A percentile compares a stretch with the other conserved stretches of the same genome.
Evolutionary conservation across 2,888 invertebrate species (phyloP).

Genomic region (Cosmopolites sordidus): DNA sequence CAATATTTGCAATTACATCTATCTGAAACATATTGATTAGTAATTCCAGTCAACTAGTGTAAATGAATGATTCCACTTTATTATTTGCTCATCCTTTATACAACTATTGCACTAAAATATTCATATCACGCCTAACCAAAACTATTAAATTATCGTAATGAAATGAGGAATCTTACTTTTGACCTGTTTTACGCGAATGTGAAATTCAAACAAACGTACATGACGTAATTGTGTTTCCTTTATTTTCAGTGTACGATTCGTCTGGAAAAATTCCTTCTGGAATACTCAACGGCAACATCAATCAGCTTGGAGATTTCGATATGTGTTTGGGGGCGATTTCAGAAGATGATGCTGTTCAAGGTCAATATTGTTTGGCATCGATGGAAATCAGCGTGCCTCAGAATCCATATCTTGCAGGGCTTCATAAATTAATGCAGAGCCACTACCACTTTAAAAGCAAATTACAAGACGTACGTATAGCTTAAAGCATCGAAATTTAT

Average conservation of each 20-base stretch:
- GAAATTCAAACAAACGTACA: neutral
- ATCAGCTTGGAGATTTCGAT: conserved; percentile 48
- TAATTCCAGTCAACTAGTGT: neutral
- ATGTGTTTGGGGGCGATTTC: conserved; percentile 40
- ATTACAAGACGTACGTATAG: conserved; percentile 60
- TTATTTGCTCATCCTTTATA: neutral
- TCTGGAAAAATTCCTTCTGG: conserved; percentile 47
- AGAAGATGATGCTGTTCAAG: conserved; percentile 47
- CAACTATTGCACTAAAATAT: neutral
- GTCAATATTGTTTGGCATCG: conserved; percentile 64
- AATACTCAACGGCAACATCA: conserved; percentile 46
- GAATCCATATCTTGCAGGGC: conserved; percentile 50
- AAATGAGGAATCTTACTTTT: neutral
- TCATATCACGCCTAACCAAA: neutral
- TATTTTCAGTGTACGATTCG: conserved; percentile 48
- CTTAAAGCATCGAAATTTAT: too few relatives aligned
- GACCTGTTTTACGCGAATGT: neutral
- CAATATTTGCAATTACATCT: too few relatives aligned
- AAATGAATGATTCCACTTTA: neutral
- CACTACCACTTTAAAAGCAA: conserved; percentile 62
- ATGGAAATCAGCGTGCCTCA: conserved; percentile 51
- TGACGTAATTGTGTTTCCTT: neutral
- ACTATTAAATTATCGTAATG: neutral
- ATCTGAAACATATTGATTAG: neutral
- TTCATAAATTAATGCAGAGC: conserved; percentile 56